phyloP scores from a whole-genome alignment of 2,888 invertebrate genomes.

The Brenthis ino region DNA sequence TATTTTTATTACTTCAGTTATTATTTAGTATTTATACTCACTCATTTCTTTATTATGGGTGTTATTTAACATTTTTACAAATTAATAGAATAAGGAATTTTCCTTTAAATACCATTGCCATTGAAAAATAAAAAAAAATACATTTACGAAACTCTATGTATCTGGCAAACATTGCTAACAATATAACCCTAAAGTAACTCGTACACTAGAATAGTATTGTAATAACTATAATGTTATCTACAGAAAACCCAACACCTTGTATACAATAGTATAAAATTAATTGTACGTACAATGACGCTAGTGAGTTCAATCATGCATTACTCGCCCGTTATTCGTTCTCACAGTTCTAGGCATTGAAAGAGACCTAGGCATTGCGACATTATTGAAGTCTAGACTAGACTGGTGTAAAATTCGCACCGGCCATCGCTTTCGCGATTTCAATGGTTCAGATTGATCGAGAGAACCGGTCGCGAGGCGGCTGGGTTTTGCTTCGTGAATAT shows the following conservation, averaged over 20 bases:
- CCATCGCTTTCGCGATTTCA: conserved; percentile 73
- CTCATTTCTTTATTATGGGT: too few species aligned
- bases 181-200: conserved; percentile 11
- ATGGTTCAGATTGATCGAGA: conserved; percentile 68
- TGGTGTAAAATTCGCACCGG: conserved; percentile 79
- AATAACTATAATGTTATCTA: conserved; percentile 15
- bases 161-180: not conserved
- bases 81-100: too few species aligned
- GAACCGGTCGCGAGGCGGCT: conserved; percentile 64
- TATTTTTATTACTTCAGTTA: too few species aligned
- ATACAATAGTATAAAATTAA: conserved; percentile 24
- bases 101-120: too few species aligned
- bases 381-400: conserved; percentile 69
- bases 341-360: conserved; percentile 63
- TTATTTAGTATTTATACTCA: too few species aligned
- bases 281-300: conserved; percentile 18
- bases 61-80: too few species aligned
- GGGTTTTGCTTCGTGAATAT: conserved; percentile 41
- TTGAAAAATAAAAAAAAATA: too few species aligned
- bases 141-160: too few species aligned
- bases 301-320: conserved; percentile 52
- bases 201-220: conserved; percentile 12
- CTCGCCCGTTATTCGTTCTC: conserved; percentile 68
- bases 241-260: conserved; percentile 14
- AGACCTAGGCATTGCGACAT: conserved; percentile 63